These are phyloP conservation scores for Haliclona indistincta DNA, from an alignment of 37 sponge, comb jelly and placozoan species.

Conservation along the genomic window DNA sequence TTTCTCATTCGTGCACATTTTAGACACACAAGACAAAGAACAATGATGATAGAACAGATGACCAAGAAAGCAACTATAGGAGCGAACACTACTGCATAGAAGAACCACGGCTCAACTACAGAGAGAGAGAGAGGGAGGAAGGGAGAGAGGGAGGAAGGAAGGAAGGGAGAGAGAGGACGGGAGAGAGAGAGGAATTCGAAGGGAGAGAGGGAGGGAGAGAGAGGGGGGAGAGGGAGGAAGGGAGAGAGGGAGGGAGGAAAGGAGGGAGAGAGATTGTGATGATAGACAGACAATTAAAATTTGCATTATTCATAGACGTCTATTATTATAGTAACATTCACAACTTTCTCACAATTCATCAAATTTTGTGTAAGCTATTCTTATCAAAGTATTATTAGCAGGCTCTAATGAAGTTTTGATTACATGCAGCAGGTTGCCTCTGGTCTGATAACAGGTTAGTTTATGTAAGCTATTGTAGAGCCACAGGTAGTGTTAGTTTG, in stretches of 20 bases:
- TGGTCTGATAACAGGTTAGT: too few species aligned
- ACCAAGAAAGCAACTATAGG: slow-evolving; percentile 37
- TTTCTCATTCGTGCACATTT: slow-evolving; percentile 23
- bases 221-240: background rate
- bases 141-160: background rate
- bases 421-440: too few species aligned
- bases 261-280: too few species aligned
- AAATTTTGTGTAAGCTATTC: too few species aligned
- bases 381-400: too few species aligned
- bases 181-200: background rate
- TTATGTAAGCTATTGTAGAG: too few species aligned
- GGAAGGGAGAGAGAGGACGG: background rate
- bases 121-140: slow-evolving; percentile 1
- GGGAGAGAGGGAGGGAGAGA: background rate
- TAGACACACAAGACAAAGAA: slow-evolving; percentile 12
- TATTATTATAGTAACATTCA: too few species aligned
- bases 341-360: too few species aligned
- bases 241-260: background rate
- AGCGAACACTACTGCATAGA: slow-evolving; percentile 29
- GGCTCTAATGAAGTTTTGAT: too few species aligned
- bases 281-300: too few species aligned
- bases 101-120: background rate
- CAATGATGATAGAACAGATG: slow-evolving; percentile 15
- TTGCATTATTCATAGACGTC: too few species aligned
- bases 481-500: too few species aligned